Base-by-base conservation (phyloP, 1,140 invertebrate genomes). In the Heterodera schachtii region DNA sequence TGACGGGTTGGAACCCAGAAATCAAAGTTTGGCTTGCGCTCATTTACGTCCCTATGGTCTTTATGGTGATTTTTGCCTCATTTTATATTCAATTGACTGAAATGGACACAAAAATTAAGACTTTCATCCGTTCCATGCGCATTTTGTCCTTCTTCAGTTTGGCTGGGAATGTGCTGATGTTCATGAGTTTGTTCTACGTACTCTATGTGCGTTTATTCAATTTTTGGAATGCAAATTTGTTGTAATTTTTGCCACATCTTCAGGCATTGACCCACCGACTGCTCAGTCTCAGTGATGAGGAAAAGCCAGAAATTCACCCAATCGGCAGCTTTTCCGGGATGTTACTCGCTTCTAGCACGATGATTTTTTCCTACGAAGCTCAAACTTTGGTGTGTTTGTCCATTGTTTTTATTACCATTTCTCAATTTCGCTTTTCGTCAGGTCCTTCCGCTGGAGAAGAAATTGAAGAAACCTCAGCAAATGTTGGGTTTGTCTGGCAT, bases 311-410 rank as follows among this genome's bases (percentile, higher is more conserved):
- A 31, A 31, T 31, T 31, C 31, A 31, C 31, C 0, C 31, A 31
- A 31, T 31, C 49, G 88, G 86, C 70, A 81, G 79, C 41, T 90
- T 88, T 64, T 74, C 86, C 70, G 87, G 88, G 46, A 79, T 88
- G 11, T 60, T 87, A 46, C 81, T 82, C 4, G 88, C 87, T 11
- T 79, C 81, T 41, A 88, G 87, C 47, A 83, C 87, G 9, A 86
- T 88, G 41, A 78, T 88, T 13, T 88, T 89, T 73, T 86, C 87
- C 4, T 88, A 90, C 70, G 88, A 88, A 82, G 88, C 86, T 7
- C 87, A 88, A 78, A 85, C 87, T 16, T 84, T 88, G 86, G 87
- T 52, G 49, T 52, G 49, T 52, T 49, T 11, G 83, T 67, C 31
- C 31, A 31, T 31, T 31, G 31, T 19, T 31, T 13, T 57, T 41